Evolutionary conservation across 2,797 vertebrate species (phyloP), one percentile per base, ranked within the genome.

Genomic region (Syngnathus acus): DNA sequence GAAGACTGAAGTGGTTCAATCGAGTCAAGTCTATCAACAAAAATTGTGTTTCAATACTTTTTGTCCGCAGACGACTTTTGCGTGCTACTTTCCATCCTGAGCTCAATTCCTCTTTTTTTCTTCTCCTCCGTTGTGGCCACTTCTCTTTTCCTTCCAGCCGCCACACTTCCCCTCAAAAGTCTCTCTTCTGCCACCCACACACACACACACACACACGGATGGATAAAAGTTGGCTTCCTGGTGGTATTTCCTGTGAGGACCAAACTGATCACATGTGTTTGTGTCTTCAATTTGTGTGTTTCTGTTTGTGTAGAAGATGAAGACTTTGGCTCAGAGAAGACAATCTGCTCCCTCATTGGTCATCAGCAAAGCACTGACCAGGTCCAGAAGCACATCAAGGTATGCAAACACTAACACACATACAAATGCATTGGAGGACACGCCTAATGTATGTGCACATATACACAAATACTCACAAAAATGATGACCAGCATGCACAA

Each of bases 271-370:
- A 7, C 55, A 47, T 7, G 32, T 57, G 32, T 57, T 32, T 84
- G 48, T 59, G 13, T 8, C 61, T 67, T 68, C 48, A 69, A 39
- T 0, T 63, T 39, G 13, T 0, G 19, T 40, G 65, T 82, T 68
- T 72, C 17, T 32, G 10, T 0, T 19, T 51, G 65, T 82, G 68
- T 72, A 97, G 94, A 96, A 95, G 90, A 95, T 95, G 93, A 97
- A 97, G 92, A 94, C 92, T 50, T 83, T 96, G 86, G 93, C 94
- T 64, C 95, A 95, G 76, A 94, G 95, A 78, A 91, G 95, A n/a
- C 94, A 94, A 83, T 97, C 95, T 1, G 95, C 95, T 68, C 95
- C 95, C 0, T 97, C 95, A 9, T 87, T 97, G 78, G 93, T 97
- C 84, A 91, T 96, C 86, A 96, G 94, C 84, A 98, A 95, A 93